Conservation (phyloP, 2,888 invertebrate genomes). For the Pristionchus exspectatus region DNA sequence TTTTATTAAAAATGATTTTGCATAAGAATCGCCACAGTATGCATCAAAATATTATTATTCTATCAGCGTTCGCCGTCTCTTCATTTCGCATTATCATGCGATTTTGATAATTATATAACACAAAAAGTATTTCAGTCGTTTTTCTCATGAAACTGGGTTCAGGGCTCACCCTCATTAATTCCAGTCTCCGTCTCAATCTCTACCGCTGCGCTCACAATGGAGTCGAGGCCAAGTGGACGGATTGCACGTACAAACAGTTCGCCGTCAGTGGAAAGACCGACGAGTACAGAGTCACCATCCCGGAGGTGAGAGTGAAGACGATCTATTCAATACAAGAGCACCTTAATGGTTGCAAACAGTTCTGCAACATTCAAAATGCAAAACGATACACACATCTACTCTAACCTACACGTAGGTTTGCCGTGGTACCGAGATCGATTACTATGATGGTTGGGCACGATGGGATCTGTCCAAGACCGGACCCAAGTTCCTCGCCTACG, state of each 20-base stretch:
- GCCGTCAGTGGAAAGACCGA: conserved; percentile 59
- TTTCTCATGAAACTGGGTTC: too few relatives aligned
- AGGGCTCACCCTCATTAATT: background rate
- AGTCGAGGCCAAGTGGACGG: conserved; percentile 57
- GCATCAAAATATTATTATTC: too few relatives aligned
- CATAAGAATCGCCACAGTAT: too few relatives aligned
- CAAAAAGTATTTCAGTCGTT: too few relatives aligned
- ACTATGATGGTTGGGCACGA: conserved; percentile 72
- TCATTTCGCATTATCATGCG: too few relatives aligned
- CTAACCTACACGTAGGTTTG: conserved; percentile 57
- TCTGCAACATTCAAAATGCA: too few relatives aligned
- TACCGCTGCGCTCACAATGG: conserved; percentile 64
- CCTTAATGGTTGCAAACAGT: too few relatives aligned
- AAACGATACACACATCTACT: too few relatives aligned
- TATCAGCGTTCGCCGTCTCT: too few relatives aligned
- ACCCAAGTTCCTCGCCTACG: conserved; percentile 68
- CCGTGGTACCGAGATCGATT: conserved; percentile 67
- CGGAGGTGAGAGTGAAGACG: conserved; percentile 57
- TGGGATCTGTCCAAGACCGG: conserved; percentile 67
- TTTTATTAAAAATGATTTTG: too few relatives aligned
- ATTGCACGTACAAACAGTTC: conserved; percentile 67
- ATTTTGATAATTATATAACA: too few relatives aligned
- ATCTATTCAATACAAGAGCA: too few relatives aligned
- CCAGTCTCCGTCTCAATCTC: conserved; percentile 65
- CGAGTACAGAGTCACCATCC: conserved; percentile 66